Base-by-base conservation (phyloP, 2,888 invertebrate genomes). In the Machimus rusticus region DNA sequence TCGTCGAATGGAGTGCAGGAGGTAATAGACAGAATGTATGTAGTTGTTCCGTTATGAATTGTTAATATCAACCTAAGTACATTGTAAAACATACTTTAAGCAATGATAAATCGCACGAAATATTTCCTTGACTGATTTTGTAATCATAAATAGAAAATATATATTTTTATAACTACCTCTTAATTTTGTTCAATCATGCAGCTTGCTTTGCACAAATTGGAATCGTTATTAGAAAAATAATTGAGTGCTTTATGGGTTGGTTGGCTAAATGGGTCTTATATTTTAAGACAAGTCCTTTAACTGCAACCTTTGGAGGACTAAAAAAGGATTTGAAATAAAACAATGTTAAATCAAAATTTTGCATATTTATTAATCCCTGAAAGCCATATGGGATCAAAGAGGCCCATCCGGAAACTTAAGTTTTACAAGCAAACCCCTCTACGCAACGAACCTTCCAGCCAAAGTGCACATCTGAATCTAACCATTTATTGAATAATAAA, bases 21-120 rank as follows among this genome's bases (percentile, higher is more conserved):
- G 86, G 90, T 93, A 86, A 90, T 92, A 23, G 91, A 92, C 88
- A 91, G 91, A 90, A 91, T 93, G 88, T 89, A 91, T 88, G 90
- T 90, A 77, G 89, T 91, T 55, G 91, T 92, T 89, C 92, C 92
- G 4, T 57, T 51, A 31, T 14, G n/a, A 82, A 82, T 34, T 39
- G 76, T 76, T 76, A 76, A 34, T 31, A 74, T 74, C 74, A 34
- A 51, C 51, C 51, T 66, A 66, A 66, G 66, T 66, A 66, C 14
- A 66, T 23, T 66, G 66, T 66, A 66, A 66, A 66, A 66, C 66
- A 66, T 66, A 66, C 66, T 66, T 74, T 43, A 43, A 28, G 28
- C 28, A 74, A 74, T 57, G 74, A 28, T 46, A 85, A 74, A 43
- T 57, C 57, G 74, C 74, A 74, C 74, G 34, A 84, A 84, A 74